Conservation (phyloP, 2,888 invertebrate species). For the Podabrus alpinus region DNA sequence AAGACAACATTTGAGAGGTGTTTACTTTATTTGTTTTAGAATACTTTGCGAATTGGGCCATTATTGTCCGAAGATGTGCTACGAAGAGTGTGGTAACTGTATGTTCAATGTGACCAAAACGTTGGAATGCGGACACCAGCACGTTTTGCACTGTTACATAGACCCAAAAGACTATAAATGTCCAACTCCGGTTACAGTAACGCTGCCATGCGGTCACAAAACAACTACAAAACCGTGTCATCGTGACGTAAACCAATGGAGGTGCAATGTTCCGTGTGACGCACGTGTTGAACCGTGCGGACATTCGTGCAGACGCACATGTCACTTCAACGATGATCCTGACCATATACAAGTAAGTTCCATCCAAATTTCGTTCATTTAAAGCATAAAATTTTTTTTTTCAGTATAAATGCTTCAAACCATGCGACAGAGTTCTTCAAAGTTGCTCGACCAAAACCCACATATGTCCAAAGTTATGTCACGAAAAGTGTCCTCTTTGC, state of each 20-base stretch:
- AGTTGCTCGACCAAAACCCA: slow-evolving; percentile 31
- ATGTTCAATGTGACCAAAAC: slow-evolving; percentile 45
- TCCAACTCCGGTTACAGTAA: slow-evolving; percentile 36
- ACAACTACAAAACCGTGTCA: slow-evolving; percentile 55
- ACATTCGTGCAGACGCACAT: slow-evolving; percentile 62
- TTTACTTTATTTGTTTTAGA: slow-evolving; percentile 42
- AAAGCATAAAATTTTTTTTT: not conserved
- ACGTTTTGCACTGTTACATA: slow-evolving; percentile 55
- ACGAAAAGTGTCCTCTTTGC: not conserved
- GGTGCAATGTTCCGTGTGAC: slow-evolving; percentile 58
- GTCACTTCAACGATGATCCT: slow-evolving; percentile 64
- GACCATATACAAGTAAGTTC: not conserved
- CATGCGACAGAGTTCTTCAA: slow-evolving; percentile 41
- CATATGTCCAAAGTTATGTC: not conserved
- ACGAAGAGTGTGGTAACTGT: slow-evolving; percentile 41
- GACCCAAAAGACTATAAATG: slow-evolving; percentile 55
- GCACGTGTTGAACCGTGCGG: slow-evolving; percentile 64
- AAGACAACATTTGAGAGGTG: not conserved
- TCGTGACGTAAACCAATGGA: slow-evolving; percentile 45
- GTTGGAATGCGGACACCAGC: slow-evolving; percentile 60
- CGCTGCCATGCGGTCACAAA: slow-evolving; percentile 37
- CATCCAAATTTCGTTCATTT: not conserved
- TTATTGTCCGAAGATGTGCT: slow-evolving; percentile 59
- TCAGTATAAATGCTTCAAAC: not conserved
- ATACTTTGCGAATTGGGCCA: slow-evolving; percentile 59